Percentiles rank a stretch among this genome's conserved stretches.
Evolutionary conservation across 2,888 invertebrate genomes (phyloP).

Genomic region (Nomada hirtipes): DNA sequence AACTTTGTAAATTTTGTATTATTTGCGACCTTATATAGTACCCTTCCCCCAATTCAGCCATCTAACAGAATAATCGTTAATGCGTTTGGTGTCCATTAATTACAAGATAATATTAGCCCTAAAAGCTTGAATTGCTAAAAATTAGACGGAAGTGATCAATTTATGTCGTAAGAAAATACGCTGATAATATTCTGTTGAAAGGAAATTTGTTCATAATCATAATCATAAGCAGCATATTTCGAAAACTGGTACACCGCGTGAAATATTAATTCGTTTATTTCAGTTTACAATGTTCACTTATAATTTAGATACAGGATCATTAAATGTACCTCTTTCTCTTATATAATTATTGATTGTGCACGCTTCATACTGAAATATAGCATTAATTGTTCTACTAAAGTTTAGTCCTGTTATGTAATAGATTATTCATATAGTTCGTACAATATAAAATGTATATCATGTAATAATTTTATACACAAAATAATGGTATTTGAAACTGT

Average conservation of each 20-base stretch:
- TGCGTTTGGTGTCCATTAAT: slow-evolving; percentile 19
- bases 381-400: neutral
- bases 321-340: neutral
- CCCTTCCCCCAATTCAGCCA: slow-evolving; percentile 82
- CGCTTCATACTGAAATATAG: slow-evolving; percentile 10
- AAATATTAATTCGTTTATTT: neutral
- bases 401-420: neutral
- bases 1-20: slow-evolving; percentile 30
- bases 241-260: slow-evolving; percentile 19
- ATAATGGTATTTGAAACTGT: neutral
- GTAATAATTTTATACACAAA: neutral
- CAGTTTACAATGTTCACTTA: neutral
- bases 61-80: slow-evolving; percentile 48
- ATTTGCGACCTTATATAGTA: slow-evolving; percentile 78
- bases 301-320: neutral
- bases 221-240: neutral
- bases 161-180: neutral
- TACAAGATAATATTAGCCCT: neutral
- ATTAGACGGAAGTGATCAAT: slow-evolving; percentile 7
- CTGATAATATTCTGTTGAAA: slow-evolving; percentile 7
- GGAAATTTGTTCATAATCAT: neutral
- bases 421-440: neutral
- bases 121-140: slow-evolving; percentile 11
- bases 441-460: slow-evolving; percentile 8
- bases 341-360: slow-evolving; percentile 24